Base-by-base conservation (phyloP, 2,888 invertebrate species). In the Drosophila conformis region DNA sequence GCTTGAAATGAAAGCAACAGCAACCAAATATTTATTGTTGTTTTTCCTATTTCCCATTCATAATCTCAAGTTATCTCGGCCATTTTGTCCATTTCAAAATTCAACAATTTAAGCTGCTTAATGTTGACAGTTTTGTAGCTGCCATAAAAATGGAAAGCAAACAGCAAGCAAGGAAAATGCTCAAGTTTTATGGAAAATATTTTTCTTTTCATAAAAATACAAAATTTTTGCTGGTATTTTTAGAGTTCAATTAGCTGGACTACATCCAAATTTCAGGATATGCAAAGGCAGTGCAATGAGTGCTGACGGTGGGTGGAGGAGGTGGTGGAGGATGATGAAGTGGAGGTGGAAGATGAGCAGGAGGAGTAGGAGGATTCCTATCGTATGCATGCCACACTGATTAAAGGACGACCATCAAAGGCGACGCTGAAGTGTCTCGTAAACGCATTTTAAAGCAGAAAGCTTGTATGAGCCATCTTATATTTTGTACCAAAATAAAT, bases 211-310 rank as follows among this genome's bases (percentile, higher is more conserved):
- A 36, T 42, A 49, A 10, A 11, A 27, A 46, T 46, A 46, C 7
- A 18, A 7, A 8, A 27, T 6, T 51, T 11, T 59, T 58, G 49
- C n/a, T 57, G 52, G 31, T 83, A 74, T 77, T 89, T 80, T 73
- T 31, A 66, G 66, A 53, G 71, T 61, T 69, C 76, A 86, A 86
- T 88, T 86, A 88, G 80, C 68, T 62, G 40, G 40, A n/a, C 27
- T 11, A 56, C 51, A 42, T 6, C 38, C 35, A 35, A 48, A 40
- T 56, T 66, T 29, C 62, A 25, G n/a, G 11, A 36, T n/a, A 27
- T 54, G 46, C 63, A 53, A 27, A 35, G 25, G 53, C 35, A 18
- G 10, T 15, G 52, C 52, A 46, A 11, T 36, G 38, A 7, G 13
- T 18, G 36, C 11, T 15, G 36, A 64, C 2, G 68, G 29, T 46